Evolutionary conservation across 2,888 invertebrate species (phyloP).

Genomic region (Epicampocera succincta): DNA sequence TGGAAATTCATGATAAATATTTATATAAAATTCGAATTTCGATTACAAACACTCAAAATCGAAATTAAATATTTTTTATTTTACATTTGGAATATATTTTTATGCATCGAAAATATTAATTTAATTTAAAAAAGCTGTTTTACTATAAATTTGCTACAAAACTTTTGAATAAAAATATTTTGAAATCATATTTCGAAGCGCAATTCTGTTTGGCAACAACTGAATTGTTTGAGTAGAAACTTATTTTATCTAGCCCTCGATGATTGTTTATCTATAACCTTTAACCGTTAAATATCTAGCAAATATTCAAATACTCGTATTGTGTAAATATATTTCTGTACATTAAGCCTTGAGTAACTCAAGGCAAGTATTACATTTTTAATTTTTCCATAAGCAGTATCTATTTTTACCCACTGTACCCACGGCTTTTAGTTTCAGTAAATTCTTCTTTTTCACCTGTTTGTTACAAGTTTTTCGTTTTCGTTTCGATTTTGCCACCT

Average conservation of each 20-base stretch:
- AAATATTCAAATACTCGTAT: constrained; percentile 22
- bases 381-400: constrained; percentile 27
- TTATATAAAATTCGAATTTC: too few relatives aligned
- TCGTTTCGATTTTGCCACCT: constrained; percentile 42
- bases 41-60: too few relatives aligned
- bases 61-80: too few relatives aligned
- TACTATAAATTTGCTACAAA: too few relatives aligned
- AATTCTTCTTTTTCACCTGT: constrained; percentile 47
- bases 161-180: too few relatives aligned
- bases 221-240: neutral
- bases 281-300: constrained; percentile 29
- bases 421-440: constrained; percentile 44
- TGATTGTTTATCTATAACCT: neutral
- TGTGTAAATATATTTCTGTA: constrained; percentile 58
- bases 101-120: too few relatives aligned
- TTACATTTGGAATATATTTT: too few relatives aligned
- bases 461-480: constrained; percentile 17
- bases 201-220: neutral
- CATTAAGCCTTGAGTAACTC: constrained; percentile 9
- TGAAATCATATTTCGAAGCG: neutral
- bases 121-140: too few relatives aligned
- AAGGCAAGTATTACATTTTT: constrained; percentile 22
- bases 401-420: constrained; percentile 28
- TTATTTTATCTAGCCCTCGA: neutral
- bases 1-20: too few relatives aligned